Evolutionary conservation across 2,888 invertebrate species (phyloP).

Genomic region (Arctia plantaginis): DNA sequence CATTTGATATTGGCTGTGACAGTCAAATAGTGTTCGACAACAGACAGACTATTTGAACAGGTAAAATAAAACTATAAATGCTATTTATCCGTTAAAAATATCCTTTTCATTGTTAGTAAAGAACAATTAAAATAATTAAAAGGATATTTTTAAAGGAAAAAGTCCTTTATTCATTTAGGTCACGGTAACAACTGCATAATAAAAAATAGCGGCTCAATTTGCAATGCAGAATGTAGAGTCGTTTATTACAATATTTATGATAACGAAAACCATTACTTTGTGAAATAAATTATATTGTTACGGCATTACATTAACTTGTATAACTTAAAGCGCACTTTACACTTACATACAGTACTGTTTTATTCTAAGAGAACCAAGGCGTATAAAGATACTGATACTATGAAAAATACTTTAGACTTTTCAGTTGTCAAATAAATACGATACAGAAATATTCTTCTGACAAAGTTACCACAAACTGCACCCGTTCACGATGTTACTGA

Average conservation of each 20-base stretch:
- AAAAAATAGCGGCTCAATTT: neutral
- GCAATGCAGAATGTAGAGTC: constrained; percentile 1
- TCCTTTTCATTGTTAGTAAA: neutral
- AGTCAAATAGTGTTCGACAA: too few species aligned
- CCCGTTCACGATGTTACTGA: constrained; percentile 3
- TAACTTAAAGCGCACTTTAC: neutral
- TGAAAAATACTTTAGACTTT: neutral
- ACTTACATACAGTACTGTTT: neutral
- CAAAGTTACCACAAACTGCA: neutral
- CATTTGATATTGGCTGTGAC: neutral
- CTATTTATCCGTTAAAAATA: neutral
- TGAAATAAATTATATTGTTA: constrained; percentile 5
- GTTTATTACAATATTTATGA: neutral
- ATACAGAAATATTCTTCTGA: neutral
- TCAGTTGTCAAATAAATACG: neutral
- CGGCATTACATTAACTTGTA: neutral
- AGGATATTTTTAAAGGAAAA: neutral
- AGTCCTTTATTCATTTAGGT: neutral
- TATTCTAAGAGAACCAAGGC: neutral
- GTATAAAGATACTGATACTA: too few species aligned
- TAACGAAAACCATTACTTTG: neutral
- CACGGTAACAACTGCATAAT: neutral
- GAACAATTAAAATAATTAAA: neutral
- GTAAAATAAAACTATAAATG: neutral
- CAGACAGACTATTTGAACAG: neutral